Percentiles rank a stretch among this genome's conserved stretches.
These are phyloP conservation scores for Kryptolebias ocellatus DNA, from an alignment of 2,797 vertebrate genomes.

Conservation along the genomic window DNA sequence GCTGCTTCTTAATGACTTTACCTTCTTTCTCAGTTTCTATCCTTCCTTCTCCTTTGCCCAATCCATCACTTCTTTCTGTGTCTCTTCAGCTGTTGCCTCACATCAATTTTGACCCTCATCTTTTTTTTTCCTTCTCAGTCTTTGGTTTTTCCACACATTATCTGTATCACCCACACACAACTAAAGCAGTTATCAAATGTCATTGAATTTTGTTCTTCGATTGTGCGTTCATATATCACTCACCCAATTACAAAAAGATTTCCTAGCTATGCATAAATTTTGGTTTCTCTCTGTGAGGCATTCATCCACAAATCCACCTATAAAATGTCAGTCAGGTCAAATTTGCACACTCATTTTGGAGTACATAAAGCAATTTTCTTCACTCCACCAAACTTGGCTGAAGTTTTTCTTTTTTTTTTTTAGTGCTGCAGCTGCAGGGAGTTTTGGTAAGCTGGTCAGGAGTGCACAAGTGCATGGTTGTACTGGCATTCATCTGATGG, in stretches of 20 bases:
- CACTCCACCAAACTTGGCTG: background rate
- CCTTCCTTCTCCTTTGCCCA: background rate
- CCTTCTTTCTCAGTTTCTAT: slow-evolving; percentile 22
- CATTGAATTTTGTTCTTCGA: slow-evolving; percentile 3
- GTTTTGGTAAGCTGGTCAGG: background rate
- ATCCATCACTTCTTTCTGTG: slow-evolving; percentile 16
- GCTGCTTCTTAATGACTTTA: slow-evolving; percentile 66
- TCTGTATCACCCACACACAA: slow-evolving; percentile 6
- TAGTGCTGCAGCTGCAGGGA: background rate
- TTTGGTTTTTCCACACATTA: slow-evolving; percentile 18
- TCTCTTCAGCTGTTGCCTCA: slow-evolving; percentile 10
- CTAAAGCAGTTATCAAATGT: slow-evolving; percentile 3
- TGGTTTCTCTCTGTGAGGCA: background rate
- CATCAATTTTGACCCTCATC: slow-evolving; percentile 24
- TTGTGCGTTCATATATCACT: background rate
- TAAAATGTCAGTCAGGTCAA: background rate
- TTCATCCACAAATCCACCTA: background rate
- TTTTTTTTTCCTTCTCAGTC: slow-evolving; percentile 4
- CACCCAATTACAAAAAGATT: background rate
- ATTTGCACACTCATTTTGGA: background rate
- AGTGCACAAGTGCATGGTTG: background rate
- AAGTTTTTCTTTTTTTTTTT: background rate
- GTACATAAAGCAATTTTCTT: background rate
- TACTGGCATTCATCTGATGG: too few relatives aligned
- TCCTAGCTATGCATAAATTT: background rate